Base-by-base conservation (phyloP, 1,140 invertebrate genomes). In the Cataglyphis hispanica region DNA sequence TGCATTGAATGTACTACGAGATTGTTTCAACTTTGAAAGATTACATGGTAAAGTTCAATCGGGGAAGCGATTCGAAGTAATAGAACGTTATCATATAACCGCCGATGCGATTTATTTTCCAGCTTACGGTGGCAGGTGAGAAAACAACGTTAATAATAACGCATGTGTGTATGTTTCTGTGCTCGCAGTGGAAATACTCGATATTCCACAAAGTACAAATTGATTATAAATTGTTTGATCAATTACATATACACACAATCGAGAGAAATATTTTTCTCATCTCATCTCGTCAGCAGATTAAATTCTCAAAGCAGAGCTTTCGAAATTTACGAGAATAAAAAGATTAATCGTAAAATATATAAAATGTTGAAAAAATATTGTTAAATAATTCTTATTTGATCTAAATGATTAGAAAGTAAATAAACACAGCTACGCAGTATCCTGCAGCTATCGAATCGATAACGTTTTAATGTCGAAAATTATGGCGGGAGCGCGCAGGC, bases 31-130 rank as follows among this genome's bases (percentile, higher is more conserved):
- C 61, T 85, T 87, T 81, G 60, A 61, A 84, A 56, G 70, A 89
- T 88, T 56, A 27, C 67, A 4, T 22, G 25, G 60, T 11, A 60
- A 46, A 34, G n/a, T 19, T 56, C 22, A 43, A 60, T 34, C 46
- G 34, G 4, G 50, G 58, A 50, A 77, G 37, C 77, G 81, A 74
- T 67, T 67, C 40, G 56, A 56, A 43, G 58, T 37, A 43, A 72
- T 81, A 53, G 66, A 70, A 81, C 19, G 67, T 70, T 60, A 83
- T 74, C 78, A 60, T 81, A 58, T 81, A 58, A 66, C 53, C 46
- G 64, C 53, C 31, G 78, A 34, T 74, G 53, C 53, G 43, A 83
- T 83, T 83, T 72, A 74, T 83, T 83, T 83, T 74, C 78, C 37
- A 69, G 31, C 22, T 83, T 61, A 83, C 34, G 37, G 67, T 13